These are phyloP conservation scores for Antechinus stuartii DNA, from an alignment of 2,113 vertebrate genomes.

Conservation along the genomic window DNA sequence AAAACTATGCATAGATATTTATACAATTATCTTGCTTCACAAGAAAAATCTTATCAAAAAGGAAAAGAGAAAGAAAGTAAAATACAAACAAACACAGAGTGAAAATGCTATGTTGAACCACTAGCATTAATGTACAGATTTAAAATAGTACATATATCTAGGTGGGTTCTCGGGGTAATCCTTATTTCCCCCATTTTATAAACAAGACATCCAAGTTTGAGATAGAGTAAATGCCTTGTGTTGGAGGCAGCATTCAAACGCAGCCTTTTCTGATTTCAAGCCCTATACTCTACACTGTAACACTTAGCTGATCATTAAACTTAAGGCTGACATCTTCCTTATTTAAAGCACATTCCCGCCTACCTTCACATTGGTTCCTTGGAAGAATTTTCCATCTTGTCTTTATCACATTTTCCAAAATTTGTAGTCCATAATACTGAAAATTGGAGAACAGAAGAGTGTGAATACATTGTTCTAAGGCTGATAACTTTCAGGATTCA, in stretches of 20 bases:
- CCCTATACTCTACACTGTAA: neutral
- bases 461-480: conserved; percentile 81
- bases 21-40: no score
- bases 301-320: neutral
- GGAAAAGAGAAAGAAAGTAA: no score
- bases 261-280: neutral
- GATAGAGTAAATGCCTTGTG: neutral
- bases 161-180: neutral
- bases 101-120: no score
- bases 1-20: no score
- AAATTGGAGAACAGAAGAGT: conserved; percentile 89
- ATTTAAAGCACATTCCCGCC: conserved; percentile 59
- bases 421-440: conserved; percentile 99
- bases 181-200: neutral
- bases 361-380: conserved; percentile 98
- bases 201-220: neutral
- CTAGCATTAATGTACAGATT: neutral
- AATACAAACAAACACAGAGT: no score
- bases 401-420: conserved; percentile 98
- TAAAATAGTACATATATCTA: neutral
- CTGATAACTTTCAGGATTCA: conserved; percentile 81
- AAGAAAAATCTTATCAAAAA: no score
- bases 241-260: neutral
- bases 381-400: conserved; percentile 99
- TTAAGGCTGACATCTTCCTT: neutral